Conservation (phyloP, 1,140 invertebrate genomes). For the Scaptomyza hsui region DNA sequence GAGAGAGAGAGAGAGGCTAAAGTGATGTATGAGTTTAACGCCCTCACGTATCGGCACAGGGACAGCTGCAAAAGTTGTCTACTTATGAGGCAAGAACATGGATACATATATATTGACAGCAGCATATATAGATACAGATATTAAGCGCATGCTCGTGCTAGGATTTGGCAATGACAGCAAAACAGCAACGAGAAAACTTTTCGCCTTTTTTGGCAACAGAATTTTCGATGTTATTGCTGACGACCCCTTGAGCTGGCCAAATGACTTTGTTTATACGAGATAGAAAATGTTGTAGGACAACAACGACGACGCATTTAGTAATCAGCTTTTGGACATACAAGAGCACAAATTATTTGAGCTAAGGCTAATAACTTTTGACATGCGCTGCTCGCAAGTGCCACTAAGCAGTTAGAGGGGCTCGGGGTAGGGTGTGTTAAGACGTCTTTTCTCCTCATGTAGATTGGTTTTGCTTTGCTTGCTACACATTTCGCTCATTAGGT, state of each 20-base stretch:
- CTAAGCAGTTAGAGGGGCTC: conserved; percentile 25
- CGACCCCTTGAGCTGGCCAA: conserved; percentile 42
- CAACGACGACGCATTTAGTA: conserved; percentile 52
- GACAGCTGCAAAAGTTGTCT: conserved; percentile 68
- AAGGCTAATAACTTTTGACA: conserved; percentile 77
- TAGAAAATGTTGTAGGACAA: conserved; percentile 40
- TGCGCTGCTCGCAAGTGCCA: conserved; percentile 67
- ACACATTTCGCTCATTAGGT: conserved; percentile 67
- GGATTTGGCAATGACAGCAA: conserved; percentile 77
- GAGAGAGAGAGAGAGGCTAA: conserved; percentile 56
- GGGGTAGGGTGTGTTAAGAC: neutral
- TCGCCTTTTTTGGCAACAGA: conserved; percentile 48
- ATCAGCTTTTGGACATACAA: conserved; percentile 64
- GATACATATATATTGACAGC: conserved; percentile 68
- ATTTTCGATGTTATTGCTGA: conserved; percentile 58
- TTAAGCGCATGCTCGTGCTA: conserved; percentile 26
- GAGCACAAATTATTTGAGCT: conserved; percentile 64
- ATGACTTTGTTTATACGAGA: conserved; percentile 73
- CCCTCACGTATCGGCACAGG: conserved; percentile 68
- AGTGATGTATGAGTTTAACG: conserved; percentile 83
- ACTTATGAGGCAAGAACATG: conserved; percentile 71
- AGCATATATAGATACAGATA: neutral
- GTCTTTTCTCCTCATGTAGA: conserved; percentile 20
- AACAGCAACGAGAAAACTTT: conserved; percentile 27
- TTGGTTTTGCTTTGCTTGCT: conserved; percentile 19